These are phyloP conservation scores for Onchidella celtica DNA, from an alignment of 2,888 invertebrate genomes.

Conservation along the genomic window DNA sequence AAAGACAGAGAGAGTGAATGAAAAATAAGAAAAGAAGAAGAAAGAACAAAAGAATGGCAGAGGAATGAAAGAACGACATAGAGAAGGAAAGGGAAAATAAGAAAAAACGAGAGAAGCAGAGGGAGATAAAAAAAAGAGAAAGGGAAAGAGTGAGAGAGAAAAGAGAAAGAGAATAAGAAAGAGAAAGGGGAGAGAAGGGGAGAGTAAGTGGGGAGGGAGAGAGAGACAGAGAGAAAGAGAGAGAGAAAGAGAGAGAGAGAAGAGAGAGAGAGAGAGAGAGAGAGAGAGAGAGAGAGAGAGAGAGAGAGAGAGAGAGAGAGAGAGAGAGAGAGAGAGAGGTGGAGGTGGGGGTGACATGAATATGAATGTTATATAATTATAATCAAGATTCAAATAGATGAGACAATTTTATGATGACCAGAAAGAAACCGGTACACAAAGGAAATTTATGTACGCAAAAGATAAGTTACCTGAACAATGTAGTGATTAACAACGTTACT, in stretches of 20 bases:
- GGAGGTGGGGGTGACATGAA: too few relatives aligned
- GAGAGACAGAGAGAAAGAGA: background rate
- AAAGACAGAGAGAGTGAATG: background rate
- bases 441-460: too few relatives aligned
- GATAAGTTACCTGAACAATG: too few relatives aligned
- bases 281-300: slow-evolving; percentile 15
- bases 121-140: background rate
- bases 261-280: slow-evolving; percentile 12
- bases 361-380: too few relatives aligned
- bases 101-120: background rate
- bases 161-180: background rate
- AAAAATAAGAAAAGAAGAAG: too few relatives aligned
- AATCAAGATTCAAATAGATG: too few relatives aligned
- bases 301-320: slow-evolving; percentile 15
- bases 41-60: background rate
- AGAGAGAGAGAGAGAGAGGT: too few relatives aligned
- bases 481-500: too few relatives aligned
- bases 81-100: background rate
- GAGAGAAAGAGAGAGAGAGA: background rate
- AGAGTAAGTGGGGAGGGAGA: background rate
- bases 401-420: too few relatives aligned
- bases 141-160: background rate
- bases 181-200: background rate
- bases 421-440: too few relatives aligned
- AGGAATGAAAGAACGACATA: background rate